Evolutionary conservation across 1,140 invertebrate species (phyloP), one percentile per base, ranked within the genome.

Genomic region (Drepana arcuata): DNA sequence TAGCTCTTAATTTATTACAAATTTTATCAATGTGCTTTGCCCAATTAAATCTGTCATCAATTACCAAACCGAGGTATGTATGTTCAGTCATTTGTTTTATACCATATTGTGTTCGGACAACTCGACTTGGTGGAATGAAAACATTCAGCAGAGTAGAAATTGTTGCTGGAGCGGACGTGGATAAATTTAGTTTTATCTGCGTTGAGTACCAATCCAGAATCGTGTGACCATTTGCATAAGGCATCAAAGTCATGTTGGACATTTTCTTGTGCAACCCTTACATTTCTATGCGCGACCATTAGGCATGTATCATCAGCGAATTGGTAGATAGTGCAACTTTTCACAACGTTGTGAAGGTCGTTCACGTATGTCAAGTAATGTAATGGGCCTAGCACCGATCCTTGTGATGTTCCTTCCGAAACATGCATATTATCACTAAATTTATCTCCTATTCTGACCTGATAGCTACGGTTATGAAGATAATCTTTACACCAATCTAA

Each of bases 301-400:
- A 57, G 29, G 27, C 41, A 56, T 0, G 48, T 57, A 14, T 57
- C 53, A 23, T 57, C 48, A 7, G 53, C 45, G 14, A 42, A 57
- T 39, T 45, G 41, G 15, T 46, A 56, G 1, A 45, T 26, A 4
- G 34, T 23, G 23, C 41, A 46, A 9, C 32, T 11, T n/a, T 41
- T 37, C 2, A 42, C 25, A 7, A 33, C 1, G 21, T 41, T 48
- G 2, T 10, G 1, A 5, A 18, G 7, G 11, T 27, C 31, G 26
- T 48, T 48, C 6, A 48, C 52, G 16, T 48, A 52, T 0, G 33
- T 39, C 4, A 52, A 2, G 9, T 43, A 57, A 16, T 48, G 48
- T 1, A 48, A 10, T 0, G 45, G 48, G 0, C 46, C 49, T 1
- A 49, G 12, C 3, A 53, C 46, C 3, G 49, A 58, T 2, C 54